Base-by-base conservation (phyloP, 2,113 vertebrate species). In the Pelecanus crispus region DNA sequence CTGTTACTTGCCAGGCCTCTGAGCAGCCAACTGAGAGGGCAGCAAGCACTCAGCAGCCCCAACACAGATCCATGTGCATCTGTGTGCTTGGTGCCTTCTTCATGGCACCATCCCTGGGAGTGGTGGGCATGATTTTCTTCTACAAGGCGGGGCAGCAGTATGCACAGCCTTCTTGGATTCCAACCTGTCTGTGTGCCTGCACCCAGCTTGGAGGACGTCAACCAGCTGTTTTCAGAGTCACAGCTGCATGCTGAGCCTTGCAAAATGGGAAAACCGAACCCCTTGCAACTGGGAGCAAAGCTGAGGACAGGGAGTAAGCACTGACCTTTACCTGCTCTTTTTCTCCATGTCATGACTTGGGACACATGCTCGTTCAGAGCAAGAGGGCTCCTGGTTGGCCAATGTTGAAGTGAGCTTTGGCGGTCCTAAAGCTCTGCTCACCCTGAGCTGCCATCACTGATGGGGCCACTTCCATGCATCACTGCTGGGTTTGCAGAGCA, bases 121-220 rank as follows among this genome's bases (percentile, higher is more conserved):
- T 11, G 11, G 3, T 66, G 58, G 52, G 15, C 4, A 17, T 13
- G 28, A 15, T 44, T 66, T 65, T 36, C 52, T 66, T 18, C 70
- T 71, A 10, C 13, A 50, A 40, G 40, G 21, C 0, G 0, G 15
- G 13, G 36, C 9, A 2, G 29, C 7, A 9, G 11, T 26, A 38
- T 34, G 7, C 20, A 7, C 18, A 22, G 14, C 7, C 42, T 78
- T 71, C n/a, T 31, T 29, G 28, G 17, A 58, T 65, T 73, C 52
- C 52, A 42, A 4, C 19, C 29, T 29, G 3, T 8, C 28, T 26
- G 9, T 25, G 65, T 59, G n/a, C 32, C 34, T 36, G 49, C 22
- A 44, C 17, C 31, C 44, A 53, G 34, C 72, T 72, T 44, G 26
- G 31, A 10, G 58, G 52, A 32, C 31, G 52, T 26, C 71, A 65